Evolutionary conservation across 2,113 vertebrate genomes (phyloP).

Genomic region (Pipa parva): DNA sequence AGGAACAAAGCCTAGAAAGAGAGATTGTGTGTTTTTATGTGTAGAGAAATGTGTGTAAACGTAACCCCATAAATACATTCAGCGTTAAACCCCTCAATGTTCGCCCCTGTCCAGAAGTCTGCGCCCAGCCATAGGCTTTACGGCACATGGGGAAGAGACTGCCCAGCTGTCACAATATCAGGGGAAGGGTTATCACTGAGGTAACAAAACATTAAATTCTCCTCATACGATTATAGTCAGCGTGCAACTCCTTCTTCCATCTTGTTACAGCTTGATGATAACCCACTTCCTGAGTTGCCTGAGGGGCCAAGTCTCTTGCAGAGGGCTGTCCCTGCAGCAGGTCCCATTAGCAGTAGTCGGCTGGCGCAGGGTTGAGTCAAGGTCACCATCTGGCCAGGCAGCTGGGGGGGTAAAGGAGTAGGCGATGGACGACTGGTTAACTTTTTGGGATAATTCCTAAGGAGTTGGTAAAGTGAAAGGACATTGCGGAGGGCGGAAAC

Average conservation of each 20-base stretch:
- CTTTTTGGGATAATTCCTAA: constrained; percentile 37
- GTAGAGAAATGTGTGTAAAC: constrained; percentile 23
- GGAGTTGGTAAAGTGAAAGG: constrained; percentile 11
- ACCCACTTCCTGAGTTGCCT: constrained; percentile 31
- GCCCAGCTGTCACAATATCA: neutral
- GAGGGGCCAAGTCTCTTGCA: constrained; percentile 8
- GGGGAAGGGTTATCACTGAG: constrained; percentile 34
- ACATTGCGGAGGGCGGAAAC: neutral
- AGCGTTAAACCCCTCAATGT: constrained; percentile 19
- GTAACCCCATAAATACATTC: constrained; percentile 42
- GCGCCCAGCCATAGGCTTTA: neutral
- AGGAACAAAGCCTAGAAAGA: neutral
- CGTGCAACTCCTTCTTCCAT: neutral
- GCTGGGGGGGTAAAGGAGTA: constrained; percentile 3
- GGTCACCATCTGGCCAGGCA: neutral
- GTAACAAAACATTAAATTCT: constrained; percentile 5
- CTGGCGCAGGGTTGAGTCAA: constrained; percentile 19
- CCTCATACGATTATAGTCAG: neutral
- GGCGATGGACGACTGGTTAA: constrained; percentile 31
- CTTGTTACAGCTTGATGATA: constrained; percentile 29
- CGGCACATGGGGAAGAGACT: neutral
- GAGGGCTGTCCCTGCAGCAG: constrained; percentile 23
- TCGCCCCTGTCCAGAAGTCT: constrained; percentile 14
- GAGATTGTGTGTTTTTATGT: neutral
- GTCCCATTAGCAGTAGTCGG: constrained; percentile 9